A percentile compares a stretch with the other conserved stretches of the same genome.
These are phyloP conservation scores for Thereva nobilitata DNA, from an alignment of 2,888 invertebrate genomes.

Conservation along the genomic window DNA sequence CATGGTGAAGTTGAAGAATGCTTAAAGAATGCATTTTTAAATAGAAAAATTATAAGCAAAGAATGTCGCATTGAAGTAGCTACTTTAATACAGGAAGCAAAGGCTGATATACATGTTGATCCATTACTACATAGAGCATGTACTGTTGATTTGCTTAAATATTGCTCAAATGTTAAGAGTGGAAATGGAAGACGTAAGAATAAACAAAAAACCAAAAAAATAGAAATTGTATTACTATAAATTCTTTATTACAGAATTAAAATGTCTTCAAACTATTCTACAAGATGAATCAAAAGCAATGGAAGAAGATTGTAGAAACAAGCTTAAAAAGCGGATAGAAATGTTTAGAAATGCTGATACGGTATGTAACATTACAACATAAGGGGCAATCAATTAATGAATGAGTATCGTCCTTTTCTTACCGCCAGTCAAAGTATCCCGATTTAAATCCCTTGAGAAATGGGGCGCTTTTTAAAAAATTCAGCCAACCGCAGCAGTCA, in stretches of 20 bases:
- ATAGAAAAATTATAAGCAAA: conserved; percentile 71
- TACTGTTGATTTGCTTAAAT: conserved; percentile 78
- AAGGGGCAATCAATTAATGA: no score
- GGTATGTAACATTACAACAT: conserved; percentile 57
- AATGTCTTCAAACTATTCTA: conserved; percentile 73
- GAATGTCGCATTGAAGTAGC: conserved; percentile 85
- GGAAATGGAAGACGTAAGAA: conserved; percentile 89
- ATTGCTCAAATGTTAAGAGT: conserved; percentile 77
- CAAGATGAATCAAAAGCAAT: conserved; percentile 71
- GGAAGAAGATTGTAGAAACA: conserved; percentile 76
- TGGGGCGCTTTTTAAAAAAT: no score
- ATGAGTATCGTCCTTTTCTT: no score
- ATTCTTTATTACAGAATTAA: conserved; percentile 65
- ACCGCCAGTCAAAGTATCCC: no score
- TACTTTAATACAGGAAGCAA: conserved; percentile 83
- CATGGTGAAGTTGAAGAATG: conserved; percentile 79
- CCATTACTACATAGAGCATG: conserved; percentile 89
- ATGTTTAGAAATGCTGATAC: conserved; percentile 89
- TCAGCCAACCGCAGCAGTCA: no score
- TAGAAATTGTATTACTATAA: conserved; percentile 7
- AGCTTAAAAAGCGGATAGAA: conserved; percentile 80
- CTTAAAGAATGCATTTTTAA: conserved; percentile 79
- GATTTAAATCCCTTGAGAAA: no score
- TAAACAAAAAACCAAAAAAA: not conserved
- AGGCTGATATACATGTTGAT: conserved; percentile 94